A percentile compares a stretch with the other conserved stretches of the same genome.
phyloP scores from a whole-genome alignment of 2,797 vertebrate species.

The Pogoniulus pusillus region DNA sequence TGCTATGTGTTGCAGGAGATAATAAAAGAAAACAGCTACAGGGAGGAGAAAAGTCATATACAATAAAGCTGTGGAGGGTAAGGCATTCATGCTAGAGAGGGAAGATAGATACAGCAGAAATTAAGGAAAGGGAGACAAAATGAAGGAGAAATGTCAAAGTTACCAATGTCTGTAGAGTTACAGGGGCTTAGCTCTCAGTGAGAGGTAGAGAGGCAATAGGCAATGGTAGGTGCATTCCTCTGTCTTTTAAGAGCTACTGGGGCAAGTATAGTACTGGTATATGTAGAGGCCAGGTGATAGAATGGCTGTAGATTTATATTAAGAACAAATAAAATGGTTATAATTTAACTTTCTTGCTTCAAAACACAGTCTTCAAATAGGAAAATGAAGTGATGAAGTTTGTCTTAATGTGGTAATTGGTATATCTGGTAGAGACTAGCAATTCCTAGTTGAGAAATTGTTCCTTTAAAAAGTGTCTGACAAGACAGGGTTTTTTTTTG shows the following conservation, averaged over 20 bases:
- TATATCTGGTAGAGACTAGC: background rate
- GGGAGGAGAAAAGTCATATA: fast-evolving
- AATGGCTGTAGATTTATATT: background rate
- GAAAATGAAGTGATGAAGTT: background rate
- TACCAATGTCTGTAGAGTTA: background rate
- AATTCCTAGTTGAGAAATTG: background rate
- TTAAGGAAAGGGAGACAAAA: background rate
- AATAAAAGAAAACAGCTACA: background rate
- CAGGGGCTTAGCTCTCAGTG: background rate
- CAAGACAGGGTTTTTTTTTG: background rate
- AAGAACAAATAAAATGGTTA: background rate
- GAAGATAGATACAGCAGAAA: background rate
- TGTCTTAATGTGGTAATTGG: background rate
- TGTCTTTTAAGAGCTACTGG: background rate
- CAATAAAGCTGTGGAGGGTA: background rate
- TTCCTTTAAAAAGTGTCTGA: background rate
- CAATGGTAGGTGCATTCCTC: background rate
- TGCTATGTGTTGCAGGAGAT: background rate
- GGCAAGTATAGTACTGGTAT: background rate
- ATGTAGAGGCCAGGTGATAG: background rate
- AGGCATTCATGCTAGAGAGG: background rate
- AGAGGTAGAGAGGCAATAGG: background rate
- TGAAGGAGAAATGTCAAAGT: background rate
- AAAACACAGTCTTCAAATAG: background rate
- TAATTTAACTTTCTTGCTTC: background rate